Evolutionary conservation across 2,888 invertebrate genomes (phyloP), one percentile per base, ranked within the genome.

Genomic region (Papilio elwesi): DNA sequence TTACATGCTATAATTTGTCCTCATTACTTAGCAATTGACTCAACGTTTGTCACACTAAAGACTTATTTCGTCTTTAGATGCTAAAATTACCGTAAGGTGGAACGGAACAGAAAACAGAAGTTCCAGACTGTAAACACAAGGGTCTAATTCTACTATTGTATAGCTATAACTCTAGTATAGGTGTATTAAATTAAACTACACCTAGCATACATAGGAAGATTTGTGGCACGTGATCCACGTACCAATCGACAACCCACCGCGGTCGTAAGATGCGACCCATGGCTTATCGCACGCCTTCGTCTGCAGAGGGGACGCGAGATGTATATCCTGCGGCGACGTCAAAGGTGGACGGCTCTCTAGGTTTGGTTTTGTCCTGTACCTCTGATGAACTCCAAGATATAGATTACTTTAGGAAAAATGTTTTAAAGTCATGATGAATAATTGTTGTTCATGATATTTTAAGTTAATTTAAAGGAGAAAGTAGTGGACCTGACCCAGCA

Each of bases 231-330:
- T 68, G 67, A 55, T 6, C 8, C 67, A 55, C 55, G 16, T 68
- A 48, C 55, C 13, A 68, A 68, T 55, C 67, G 67, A 55, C 43
- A 53, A n/a, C 8, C 47, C 15, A 38, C 66, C 65, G 26, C n/a
- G 43, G 8, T 65, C 26, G 26, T 26, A 36, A 49, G 36, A 49
- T 16, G 26, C 52, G 47, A 53, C 26, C 64, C 64, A 13, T 15
- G 16, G 53, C 70, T 70, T 70, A 65, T 70, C 70, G 26, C 64
- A 64, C 43, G 48, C 53, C 53, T 47, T 12, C 70, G 48, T 43
- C n/a, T n/a, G 49, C 13, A 3, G n/a, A 36, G 55, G 16, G 57
- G 38, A 62, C 43, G 62, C 11, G 64, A 52, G 64, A 55, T 55
- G 38, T 0, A 9, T 55, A 64, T 36, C 52, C 38, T 12, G 70